phyloP scores from a whole-genome alignment of 2,113 vertebrate species.

The Cyanoderma ruficeps region DNA sequence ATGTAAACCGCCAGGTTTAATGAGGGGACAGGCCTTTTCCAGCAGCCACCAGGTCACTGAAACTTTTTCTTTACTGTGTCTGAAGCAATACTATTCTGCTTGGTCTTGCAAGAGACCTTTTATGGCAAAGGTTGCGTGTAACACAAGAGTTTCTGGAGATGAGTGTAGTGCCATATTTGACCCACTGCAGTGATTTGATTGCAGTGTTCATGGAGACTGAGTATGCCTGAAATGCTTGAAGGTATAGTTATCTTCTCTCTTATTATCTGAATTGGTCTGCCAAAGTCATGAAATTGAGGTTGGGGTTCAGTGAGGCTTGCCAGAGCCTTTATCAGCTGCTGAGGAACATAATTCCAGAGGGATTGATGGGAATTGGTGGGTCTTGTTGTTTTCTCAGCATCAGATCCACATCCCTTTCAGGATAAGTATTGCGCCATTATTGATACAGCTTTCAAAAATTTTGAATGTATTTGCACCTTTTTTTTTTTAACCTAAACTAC shows the following conservation, averaged over 20 bases:
- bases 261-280: background rate
- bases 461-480: background rate
- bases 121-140: fast-evolving
- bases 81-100: background rate
- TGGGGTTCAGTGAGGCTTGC: background rate
- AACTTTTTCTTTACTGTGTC: background rate
- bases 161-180: background rate
- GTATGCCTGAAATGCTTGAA: background rate
- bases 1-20: background rate
- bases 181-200: background rate
- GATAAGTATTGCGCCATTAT: background rate
- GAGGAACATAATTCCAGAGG: background rate
- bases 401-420: background rate
- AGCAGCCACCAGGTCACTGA: background rate
- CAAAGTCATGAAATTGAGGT: background rate
- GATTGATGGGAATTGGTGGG: background rate
- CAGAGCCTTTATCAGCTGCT: background rate
- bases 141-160: background rate
- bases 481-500: background rate
- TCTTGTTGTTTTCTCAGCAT: background rate
- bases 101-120: background rate
- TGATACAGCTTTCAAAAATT: background rate
- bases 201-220: background rate
- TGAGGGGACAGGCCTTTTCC: background rate
- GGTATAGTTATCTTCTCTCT: background rate